phyloP scores from a whole-genome alignment of 2,113 vertebrate species.

The Hemichromis elongatus region DNA sequence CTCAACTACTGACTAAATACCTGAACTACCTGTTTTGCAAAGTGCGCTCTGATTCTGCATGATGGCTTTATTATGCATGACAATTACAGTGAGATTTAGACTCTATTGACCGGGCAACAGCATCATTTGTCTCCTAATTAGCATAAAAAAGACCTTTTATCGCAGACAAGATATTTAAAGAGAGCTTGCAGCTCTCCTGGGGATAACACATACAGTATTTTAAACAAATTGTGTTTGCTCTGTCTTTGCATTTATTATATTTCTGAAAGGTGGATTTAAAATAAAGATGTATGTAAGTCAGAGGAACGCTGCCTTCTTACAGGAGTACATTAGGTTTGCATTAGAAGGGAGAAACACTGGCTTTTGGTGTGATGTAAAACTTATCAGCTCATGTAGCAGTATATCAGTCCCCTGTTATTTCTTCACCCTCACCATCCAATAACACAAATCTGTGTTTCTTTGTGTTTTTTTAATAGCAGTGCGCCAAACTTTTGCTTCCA shows the following conservation, averaged over 20 bases:
- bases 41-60: slow-evolving; percentile 42
- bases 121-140: slow-evolving; percentile 56
- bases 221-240: slow-evolving; percentile 6
- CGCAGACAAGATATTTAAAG: slow-evolving; percentile 15
- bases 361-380: not conserved
- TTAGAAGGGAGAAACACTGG: not conserved
- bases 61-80: slow-evolving; percentile 61
- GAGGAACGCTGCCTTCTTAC: not conserved
- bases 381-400: not conserved
- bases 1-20: slow-evolving; percentile 28
- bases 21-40: slow-evolving; percentile 41
- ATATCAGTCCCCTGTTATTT: not conserved
- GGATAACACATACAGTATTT: not conserved
- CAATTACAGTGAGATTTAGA: slow-evolving; percentile 51
- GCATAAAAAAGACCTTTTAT: slow-evolving; percentile 45
- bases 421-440: not conserved
- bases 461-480: not conserved
- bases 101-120: slow-evolving; percentile 25
- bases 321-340: not conserved
- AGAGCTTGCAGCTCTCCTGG: not conserved
- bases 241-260: not conserved
- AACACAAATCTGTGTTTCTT: not conserved
- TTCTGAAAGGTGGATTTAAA: not conserved
- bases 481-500: slow-evolving; percentile 17
- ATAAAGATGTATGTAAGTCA: not conserved